These are phyloP conservation scores for Epinephelus malabaricus DNA, from an alignment of 2,797 vertebrate species.

Conservation along the genomic window DNA sequence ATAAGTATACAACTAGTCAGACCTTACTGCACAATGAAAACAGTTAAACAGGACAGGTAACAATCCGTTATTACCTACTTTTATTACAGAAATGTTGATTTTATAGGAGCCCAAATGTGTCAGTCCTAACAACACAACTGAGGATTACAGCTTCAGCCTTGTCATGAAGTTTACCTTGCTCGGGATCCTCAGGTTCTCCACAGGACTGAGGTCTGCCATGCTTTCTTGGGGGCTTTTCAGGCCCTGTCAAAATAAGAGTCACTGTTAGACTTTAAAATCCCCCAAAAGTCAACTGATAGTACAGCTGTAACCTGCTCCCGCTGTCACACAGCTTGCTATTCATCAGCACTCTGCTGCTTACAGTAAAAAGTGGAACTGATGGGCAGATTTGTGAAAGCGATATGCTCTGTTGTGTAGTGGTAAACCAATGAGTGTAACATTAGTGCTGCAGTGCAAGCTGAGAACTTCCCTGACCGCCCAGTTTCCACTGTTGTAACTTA, in stretches of 20 bases:
- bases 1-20: neutral
- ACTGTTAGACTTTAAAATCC: neutral
- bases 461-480: slow-evolving; percentile 71
- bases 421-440: slow-evolving; percentile 25
- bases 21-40: neutral
- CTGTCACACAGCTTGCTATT: neutral
- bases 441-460: slow-evolving; percentile 50
- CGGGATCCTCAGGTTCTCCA: slow-evolving; percentile 94
- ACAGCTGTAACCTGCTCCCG: neutral
- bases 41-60: neutral
- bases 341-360: slow-evolving; percentile 3
- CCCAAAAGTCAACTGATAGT: neutral
- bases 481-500: slow-evolving; percentile 6
- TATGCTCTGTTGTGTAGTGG: slow-evolving; percentile 37
- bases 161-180: slow-evolving; percentile 89
- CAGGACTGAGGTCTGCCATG: slow-evolving; percentile 92
- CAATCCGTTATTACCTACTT: neutral
- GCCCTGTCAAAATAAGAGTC: slow-evolving; percentile 85
- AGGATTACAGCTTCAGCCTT: neutral
- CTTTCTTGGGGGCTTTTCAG: slow-evolving; percentile 96
- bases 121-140: neutral
- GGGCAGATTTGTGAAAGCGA: slow-evolving; percentile 39
- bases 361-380: slow-evolving; percentile 41
- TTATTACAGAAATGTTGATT: neutral
- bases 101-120: neutral